Evolutionary conservation across 1,140 invertebrate species (phyloP).

Genomic region (Trichogramma pretiosum): DNA sequence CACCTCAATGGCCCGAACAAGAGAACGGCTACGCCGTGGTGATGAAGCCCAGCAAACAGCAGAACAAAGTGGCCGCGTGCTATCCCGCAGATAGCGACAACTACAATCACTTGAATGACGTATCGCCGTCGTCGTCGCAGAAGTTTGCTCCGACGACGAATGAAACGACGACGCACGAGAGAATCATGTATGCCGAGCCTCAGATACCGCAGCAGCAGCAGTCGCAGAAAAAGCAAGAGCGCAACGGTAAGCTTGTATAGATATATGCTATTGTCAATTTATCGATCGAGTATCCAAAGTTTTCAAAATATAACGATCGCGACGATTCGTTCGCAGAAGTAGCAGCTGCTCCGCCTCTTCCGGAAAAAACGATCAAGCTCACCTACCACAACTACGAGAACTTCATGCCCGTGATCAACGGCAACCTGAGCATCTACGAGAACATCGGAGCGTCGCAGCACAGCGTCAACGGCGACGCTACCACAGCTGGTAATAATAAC

Average conservation of each 20-base stretch:
- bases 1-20: slow-evolving; percentile 25
- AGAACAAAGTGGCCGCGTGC: slow-evolving; percentile 6
- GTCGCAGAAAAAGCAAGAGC: too few relatives aligned
- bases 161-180: slow-evolving; percentile 21
- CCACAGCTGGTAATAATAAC: not conserved
- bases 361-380: slow-evolving; percentile 17
- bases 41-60: not conserved
- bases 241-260: too few relatives aligned
- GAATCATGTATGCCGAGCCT: slow-evolving; percentile 25
- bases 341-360: not conserved
- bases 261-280: too few relatives aligned
- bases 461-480: not conserved
- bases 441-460: slow-evolving; percentile 23
- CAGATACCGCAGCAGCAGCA: slow-evolving; percentile 17
- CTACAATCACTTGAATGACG: not conserved
- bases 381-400: slow-evolving; percentile 27
- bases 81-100: not conserved
- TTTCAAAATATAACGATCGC: too few relatives aligned
- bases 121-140: too few relatives aligned
- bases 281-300: too few relatives aligned
- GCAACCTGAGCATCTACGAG: slow-evolving; percentile 37
- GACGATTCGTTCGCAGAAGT: too few relatives aligned
- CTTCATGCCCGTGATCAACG: slow-evolving; percentile 22
- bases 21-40: too few relatives aligned
- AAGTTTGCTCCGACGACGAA: slow-evolving; percentile 8